A percentile compares a stretch with the other conserved stretches of the same genome.
phyloP scores from a whole-genome alignment of 2,113 vertebrate species.

The Notothenia rossii region DNA sequence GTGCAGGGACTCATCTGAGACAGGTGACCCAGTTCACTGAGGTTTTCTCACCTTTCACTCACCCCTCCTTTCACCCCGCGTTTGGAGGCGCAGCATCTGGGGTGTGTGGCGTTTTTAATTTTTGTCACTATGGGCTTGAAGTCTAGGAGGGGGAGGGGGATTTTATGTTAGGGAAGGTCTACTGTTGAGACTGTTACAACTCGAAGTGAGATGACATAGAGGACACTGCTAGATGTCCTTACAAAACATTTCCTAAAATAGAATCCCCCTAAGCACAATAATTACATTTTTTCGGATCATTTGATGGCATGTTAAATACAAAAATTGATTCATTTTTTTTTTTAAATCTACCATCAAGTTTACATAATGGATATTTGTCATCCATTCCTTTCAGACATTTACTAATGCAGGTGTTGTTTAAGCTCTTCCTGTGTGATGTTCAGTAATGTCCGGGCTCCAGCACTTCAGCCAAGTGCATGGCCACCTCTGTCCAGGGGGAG shows the following conservation, averaged over 20 bases:
- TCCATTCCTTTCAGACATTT: neutral
- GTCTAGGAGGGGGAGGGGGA: neutral
- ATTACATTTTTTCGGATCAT: neutral
- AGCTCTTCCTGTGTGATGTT: neutral
- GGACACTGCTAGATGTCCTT: neutral
- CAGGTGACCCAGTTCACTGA: constrained; percentile 70
- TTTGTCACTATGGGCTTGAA: constrained; percentile 33
- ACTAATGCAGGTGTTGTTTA: neutral
- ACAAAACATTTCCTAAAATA: neutral
- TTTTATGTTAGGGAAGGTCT: neutral
- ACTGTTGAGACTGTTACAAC: neutral
- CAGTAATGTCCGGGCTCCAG: constrained; percentile 73
- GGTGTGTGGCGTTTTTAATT: constrained; percentile 35
- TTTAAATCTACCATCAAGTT: no score
- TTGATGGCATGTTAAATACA: neutral
- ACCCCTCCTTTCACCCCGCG: constrained; percentile 19
- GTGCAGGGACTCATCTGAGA: constrained; percentile 60
- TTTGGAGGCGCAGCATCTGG: constrained; percentile 18
- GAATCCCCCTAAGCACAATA: neutral
- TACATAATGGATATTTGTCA: constrained; percentile 16
- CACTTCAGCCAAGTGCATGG: constrained; percentile 77
- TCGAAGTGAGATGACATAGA: neutral
- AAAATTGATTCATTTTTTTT: no score
- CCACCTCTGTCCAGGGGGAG: constrained; percentile 79
- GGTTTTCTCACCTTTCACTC: constrained; percentile 68